Evolutionary conservation across 2,888 invertebrate species (phyloP).

Genomic region (Ceramica pisi): DNA sequence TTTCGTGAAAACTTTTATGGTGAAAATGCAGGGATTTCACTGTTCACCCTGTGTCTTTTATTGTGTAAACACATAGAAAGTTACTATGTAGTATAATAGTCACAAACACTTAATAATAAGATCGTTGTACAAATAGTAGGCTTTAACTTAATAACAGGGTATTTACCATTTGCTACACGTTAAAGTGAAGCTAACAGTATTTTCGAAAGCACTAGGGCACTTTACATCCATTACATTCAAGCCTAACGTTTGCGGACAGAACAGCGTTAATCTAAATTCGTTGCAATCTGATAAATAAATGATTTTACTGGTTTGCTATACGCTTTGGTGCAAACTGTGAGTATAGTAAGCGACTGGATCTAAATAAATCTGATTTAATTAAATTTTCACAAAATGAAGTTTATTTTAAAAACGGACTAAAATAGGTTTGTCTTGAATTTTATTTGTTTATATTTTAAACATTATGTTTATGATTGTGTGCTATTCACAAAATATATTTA

Average conservation of each 20-base stretch:
- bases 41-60: not conserved
- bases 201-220: constrained; percentile 24
- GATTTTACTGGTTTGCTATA: not conserved
- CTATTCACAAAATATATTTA: no score
- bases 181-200: constrained; percentile 26
- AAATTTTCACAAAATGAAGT: no score
- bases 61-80: constrained; percentile 28
- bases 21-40: not conserved
- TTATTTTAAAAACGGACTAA: not conserved
- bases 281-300: not conserved
- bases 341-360: no score
- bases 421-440: not conserved
- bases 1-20: not conserved
- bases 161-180: constrained; percentile 40
- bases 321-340: no score
- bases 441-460: not conserved
- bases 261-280: constrained; percentile 4
- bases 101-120: constrained; percentile 7
- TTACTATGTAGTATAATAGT: constrained; percentile 10
- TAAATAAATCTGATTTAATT: no score
- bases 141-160: constrained; percentile 36
- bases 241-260: constrained; percentile 15
- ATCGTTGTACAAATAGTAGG: constrained; percentile 26
- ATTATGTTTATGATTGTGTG: not conserved
- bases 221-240: constrained; percentile 31